Base-by-base conservation (phyloP, 1,140 invertebrate genomes). In the Acarapis woodi region DNA sequence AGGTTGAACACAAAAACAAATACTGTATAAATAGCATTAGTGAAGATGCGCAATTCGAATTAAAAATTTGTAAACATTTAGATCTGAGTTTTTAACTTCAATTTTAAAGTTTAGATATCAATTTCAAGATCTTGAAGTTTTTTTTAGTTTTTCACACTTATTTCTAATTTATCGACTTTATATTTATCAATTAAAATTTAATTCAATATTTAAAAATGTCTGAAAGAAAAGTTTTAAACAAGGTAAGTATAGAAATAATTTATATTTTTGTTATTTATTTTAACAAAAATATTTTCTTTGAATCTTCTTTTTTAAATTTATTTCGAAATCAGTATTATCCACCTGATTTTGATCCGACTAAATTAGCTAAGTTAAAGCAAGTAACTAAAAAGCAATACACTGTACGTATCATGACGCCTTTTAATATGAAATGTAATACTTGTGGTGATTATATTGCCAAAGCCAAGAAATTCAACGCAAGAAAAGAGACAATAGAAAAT, bases 371-470 rank as follows among this genome's bases (percentile, higher is more conserved):
- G 41, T 77, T 87, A 63, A 85, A 87, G 69, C 65, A 82, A 49
- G 70, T 77, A 20, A 77, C 76, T 54, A 96, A 96, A 58, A 59
- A 77, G n/a, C 85, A 93, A 55, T 99, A 94, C 51, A 80, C 75
- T 15, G 93, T 99, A 26, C 68, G 93, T 47, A 65, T 94, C 40
- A 97, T 97, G 88, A 87, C 87, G 15, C 88, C 88, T 3, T 94
- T 88, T 50, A 97, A 96, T 52, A 97, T 97, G 87, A 60, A 80
- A 47, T 99, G 93, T 53, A 77, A 78, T 47, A 97, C 90, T 3
- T 99, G 93, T 53, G 85, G 88, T 9, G 90, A 96, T 57, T 99
- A 97, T 49, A 99, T 99, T 51, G 97, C 97, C 54, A 97, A 97
- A 63, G 93, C 88, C 12, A 97, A 96, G 55, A 99, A 99, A 54